Evolutionary conservation across 92 coral and sea anemone species (phyloP), one percentile per base, ranked within the genome.

Genomic region (Epizoanthus illoricatus): DNA sequence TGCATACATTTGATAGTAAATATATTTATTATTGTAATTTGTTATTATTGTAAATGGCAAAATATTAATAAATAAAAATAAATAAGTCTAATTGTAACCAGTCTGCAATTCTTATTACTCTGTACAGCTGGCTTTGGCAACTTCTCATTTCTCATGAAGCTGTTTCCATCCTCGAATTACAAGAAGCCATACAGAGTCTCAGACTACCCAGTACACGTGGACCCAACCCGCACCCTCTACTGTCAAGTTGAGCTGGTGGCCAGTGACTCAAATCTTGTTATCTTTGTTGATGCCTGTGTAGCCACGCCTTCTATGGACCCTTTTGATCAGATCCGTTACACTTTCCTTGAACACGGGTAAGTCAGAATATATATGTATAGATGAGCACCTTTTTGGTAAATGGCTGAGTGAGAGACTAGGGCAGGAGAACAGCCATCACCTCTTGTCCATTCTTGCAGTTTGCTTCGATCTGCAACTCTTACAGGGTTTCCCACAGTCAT

Each of bases 291-390:
- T 88, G 74, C 73, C 86, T 93, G 97, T 65, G 63, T 85, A 55
- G 97, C 97, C 74, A 93, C 97, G 75, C 97, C 97, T 73, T 71
- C 94, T 19, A 79, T 89, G 69, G 69, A 93, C 64, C 90, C 91
- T 2, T n/a, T 12, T 9, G 92, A 93, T 71, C 57, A 73, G 0
- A 45, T 82, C 23, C 91, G 78, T 65, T 93, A 93, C 65, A 75
- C 71, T 18, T 93, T 93, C 62, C 90, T 93, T 47, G 83, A 93
- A 2, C 71, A 88, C 60, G 97, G 97, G 97, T 90, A 80, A 69
- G 75, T 60, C 18, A 23, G 57, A 12, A 57, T 18, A 52, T 28
- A 12, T 8, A 28, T 1, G 12, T 49, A 0, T 49, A 49, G 56
- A 49, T 8, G 1, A 15, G 9, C 9, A 13, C 56, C 56, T 49